phyloP scores from a whole-genome alignment of 2,888 invertebrate species.

The Limenitis arthemis region DNA sequence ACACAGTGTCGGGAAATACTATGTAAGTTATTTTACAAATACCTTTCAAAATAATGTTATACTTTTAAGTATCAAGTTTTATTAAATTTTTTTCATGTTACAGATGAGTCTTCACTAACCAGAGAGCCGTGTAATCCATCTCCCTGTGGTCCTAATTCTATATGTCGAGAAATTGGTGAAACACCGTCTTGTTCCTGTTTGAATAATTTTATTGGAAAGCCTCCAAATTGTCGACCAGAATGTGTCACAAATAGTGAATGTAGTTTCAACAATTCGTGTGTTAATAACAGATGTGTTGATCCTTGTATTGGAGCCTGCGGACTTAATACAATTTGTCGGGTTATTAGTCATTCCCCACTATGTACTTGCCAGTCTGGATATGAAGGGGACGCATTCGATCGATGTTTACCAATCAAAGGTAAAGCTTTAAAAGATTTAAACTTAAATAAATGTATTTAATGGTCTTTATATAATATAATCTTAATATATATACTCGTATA shows the following conservation, averaged over 20 bases:
- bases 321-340: conserved; percentile 81
- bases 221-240: conserved; percentile 86
- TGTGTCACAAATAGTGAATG: conserved; percentile 89
- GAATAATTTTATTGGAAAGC: conserved; percentile 79
- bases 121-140: conserved; percentile 75
- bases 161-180: conserved; percentile 72
- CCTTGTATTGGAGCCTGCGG: conserved; percentile 89
- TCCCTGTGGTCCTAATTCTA: conserved; percentile 87
- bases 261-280: conserved; percentile 80
- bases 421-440: conserved; percentile 24
- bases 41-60: neutral
- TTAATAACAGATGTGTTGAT: conserved; percentile 83
- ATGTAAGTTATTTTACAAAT: conserved; percentile 38
- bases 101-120: conserved; percentile 41
- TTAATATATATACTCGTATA: too few relatives aligned
- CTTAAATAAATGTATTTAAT: too few relatives aligned
- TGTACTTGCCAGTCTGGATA: conserved; percentile 81
- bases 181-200: conserved; percentile 80
- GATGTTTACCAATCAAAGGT: conserved; percentile 67
- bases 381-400: conserved; percentile 85
- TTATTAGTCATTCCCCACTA: conserved; percentile 88
- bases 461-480: too few relatives aligned
- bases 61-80: neutral
- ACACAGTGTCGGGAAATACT: conserved; percentile 68
- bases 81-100: conserved; percentile 2